A percentile compares a stretch with the other conserved stretches of the same genome.
These are phyloP conservation scores for Reticulitermes speratus DNA, from an alignment of 1,140 invertebrate genomes.

Conservation along the genomic window DNA sequence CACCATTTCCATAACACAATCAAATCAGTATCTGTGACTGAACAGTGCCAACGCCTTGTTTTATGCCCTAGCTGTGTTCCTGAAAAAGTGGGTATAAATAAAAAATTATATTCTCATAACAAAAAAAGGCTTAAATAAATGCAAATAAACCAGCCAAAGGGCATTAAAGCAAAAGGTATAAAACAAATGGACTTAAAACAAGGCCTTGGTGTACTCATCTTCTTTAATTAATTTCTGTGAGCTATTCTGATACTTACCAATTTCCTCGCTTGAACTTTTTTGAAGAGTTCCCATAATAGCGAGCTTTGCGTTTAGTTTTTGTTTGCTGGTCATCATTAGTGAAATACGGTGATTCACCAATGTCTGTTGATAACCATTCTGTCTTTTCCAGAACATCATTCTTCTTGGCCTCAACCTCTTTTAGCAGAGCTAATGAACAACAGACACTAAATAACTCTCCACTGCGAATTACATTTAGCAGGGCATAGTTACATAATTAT, in stretches of 20 bases:
- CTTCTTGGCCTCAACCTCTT: neutral
- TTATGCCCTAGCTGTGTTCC: no score
- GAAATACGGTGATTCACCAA: neutral
- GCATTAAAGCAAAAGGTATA: no score
- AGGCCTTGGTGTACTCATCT: neutral
- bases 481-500: neutral
- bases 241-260: neutral
- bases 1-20: no score
- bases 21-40: no score
- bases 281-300: neutral
- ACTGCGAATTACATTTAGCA: neutral
- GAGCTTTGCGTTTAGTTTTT: neutral
- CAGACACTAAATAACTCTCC: neutral
- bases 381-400: neutral
- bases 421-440: neutral
- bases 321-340: neutral
- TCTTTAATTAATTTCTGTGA: neutral
- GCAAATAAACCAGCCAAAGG: no score
- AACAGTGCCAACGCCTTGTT: no score
- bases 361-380: neutral
- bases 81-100: no score
- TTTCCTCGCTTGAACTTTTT: neutral
- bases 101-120: no score
- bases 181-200: no score
- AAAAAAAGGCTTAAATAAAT: no score